Evolutionary conservation across 2,113 vertebrate species (phyloP).

Genomic region (Pleuronectes platessa): DNA sequence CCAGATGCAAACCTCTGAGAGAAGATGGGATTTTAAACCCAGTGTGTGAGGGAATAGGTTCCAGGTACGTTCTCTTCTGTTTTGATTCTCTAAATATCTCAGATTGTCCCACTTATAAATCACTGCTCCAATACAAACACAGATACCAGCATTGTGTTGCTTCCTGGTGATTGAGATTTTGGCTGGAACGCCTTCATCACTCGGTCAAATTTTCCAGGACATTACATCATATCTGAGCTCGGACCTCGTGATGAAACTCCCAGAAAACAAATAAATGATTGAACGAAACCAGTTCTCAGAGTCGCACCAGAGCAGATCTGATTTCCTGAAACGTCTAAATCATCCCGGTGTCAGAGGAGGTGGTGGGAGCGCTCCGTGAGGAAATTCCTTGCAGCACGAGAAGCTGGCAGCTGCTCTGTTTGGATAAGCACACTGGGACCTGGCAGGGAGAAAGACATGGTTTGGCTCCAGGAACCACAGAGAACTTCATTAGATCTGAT

Average conservation of each 20-base stretch:
- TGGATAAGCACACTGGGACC: conserved; percentile 49
- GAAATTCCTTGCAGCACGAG: conserved; percentile 55
- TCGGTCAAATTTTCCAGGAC: neutral
- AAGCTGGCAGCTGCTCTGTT: conserved; percentile 62
- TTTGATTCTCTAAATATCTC: conserved; percentile 1
- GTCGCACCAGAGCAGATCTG: conserved; percentile 8
- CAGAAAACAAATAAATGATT: conserved; percentile 21
- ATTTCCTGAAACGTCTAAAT: conserved; percentile 64
- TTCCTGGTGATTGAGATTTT: neutral
- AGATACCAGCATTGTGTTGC: too few species aligned
- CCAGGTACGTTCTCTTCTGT: conserved; percentile 23
- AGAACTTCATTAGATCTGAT: conserved; percentile 57
- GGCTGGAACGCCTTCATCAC: neutral
- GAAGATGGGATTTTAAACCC: conserved; percentile 10
- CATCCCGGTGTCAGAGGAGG: conserved; percentile 25
- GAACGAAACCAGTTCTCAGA: neutral
- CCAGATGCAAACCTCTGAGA: conserved; percentile 5
- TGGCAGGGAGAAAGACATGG: conserved; percentile 17
- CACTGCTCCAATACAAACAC: too few species aligned
- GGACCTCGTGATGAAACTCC: conserved; percentile 30
- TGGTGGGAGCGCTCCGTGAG: conserved; percentile 49
- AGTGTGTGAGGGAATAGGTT: neutral
- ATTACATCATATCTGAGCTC: conserved; percentile 1
- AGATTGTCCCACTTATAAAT: too few species aligned
- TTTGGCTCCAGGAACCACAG: conserved; percentile 19